Evolutionary conservation across 2,113 vertebrate species (phyloP).

Genomic region (Zeus faber): DNA sequence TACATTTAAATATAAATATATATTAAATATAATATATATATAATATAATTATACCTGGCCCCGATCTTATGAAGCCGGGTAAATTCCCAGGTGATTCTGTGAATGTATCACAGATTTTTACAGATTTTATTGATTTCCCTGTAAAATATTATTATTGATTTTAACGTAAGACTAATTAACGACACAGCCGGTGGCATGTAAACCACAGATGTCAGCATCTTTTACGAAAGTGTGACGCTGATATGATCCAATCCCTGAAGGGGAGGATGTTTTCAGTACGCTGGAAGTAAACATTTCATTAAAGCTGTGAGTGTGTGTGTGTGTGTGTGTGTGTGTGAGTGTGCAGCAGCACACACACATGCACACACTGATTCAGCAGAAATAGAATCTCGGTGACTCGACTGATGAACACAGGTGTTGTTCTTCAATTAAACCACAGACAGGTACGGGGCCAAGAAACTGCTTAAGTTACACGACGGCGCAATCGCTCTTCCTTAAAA

Average conservation of each 20-base stretch:
- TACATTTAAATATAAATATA: too few species aligned
- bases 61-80: too few species aligned
- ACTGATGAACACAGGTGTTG: slow-evolving; percentile 68
- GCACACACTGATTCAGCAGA: slow-evolving; percentile 64
- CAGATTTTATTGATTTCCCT: too few species aligned
- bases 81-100: too few species aligned
- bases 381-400: slow-evolving; percentile 57
- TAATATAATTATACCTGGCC: too few species aligned
- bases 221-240: too few species aligned
- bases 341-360: slow-evolving; percentile 11
- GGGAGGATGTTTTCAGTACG: slow-evolving; percentile 63
- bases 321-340: slow-evolving; percentile 21
- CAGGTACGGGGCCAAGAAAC: slow-evolving; percentile 38
- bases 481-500: slow-evolving; percentile 26
- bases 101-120: too few species aligned
- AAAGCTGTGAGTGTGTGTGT: slow-evolving; percentile 39
- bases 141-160: too few species aligned
- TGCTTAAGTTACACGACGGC: slow-evolving; percentile 48
- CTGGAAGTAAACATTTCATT: slow-evolving; percentile 42
- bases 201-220: too few species aligned
- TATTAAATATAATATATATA: too few species aligned
- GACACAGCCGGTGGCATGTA: too few species aligned
- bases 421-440: slow-evolving; percentile 75
- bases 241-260: slow-evolving; percentile 7
- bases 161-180: too few species aligned